Evolutionary conservation across 2,797 vertebrate species (phyloP).

Genomic region (Acrossocheilus wenchowensis): DNA sequence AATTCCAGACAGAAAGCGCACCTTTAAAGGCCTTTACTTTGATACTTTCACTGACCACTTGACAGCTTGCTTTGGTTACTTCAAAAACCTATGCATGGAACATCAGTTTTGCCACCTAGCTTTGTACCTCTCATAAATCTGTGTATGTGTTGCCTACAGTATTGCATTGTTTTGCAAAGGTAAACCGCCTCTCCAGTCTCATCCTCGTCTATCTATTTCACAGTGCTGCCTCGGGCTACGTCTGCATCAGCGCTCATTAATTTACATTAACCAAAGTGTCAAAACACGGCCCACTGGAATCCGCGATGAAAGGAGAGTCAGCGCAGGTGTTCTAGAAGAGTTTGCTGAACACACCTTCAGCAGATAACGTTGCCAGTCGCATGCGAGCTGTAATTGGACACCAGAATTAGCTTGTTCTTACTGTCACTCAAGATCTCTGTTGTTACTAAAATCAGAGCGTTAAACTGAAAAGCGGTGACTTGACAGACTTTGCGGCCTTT

Average conservation of each 20-base stretch:
- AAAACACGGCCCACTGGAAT: constrained; percentile 81
- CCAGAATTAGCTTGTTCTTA: constrained; percentile 44
- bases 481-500: not conserved
- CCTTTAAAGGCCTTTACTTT: not conserved
- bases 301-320: constrained; percentile 76
- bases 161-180: constrained; percentile 35
- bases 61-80: not conserved
- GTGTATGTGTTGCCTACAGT: constrained; percentile 1
- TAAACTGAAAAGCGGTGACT: not conserved
- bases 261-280: constrained; percentile 83
- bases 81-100: not conserved
- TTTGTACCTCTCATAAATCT: not conserved
- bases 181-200: constrained; percentile 50
- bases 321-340: constrained; percentile 72
- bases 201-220: constrained; percentile 64
- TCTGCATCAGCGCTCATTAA: constrained; percentile 81
- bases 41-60: not conserved
- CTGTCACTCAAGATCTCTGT: constrained; percentile 31
- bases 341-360: constrained; percentile 21
- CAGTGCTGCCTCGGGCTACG: constrained; percentile 70
- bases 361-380: constrained; percentile 11
- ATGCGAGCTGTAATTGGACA: constrained; percentile 41
- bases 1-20: not conserved
- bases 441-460: constrained; percentile 24
- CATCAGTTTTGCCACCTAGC: not conserved